Evolutionary conservation across 2,888 invertebrate species (phyloP).

Genomic region (Lasioglossum lativentre): DNA sequence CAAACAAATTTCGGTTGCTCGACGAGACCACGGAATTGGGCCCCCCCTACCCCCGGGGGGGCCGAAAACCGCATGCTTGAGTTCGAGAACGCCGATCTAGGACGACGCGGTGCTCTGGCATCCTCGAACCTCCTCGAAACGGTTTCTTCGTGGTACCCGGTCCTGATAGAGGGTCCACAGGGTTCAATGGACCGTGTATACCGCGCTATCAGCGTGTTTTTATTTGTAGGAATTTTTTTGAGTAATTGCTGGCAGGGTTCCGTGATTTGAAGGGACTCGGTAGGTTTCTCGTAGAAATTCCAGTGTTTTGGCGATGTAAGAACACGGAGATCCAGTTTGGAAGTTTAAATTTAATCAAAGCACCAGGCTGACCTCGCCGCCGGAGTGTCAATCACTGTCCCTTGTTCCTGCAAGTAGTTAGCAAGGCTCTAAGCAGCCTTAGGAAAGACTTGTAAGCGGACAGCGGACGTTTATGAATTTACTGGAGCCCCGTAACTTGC

Average conservation of each 20-base stretch:
- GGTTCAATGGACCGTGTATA: neutral
- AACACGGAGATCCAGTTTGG: neutral
- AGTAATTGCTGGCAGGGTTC: neutral
- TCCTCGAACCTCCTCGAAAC: neutral
- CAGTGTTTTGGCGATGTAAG: neutral
- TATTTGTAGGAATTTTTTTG: neutral
- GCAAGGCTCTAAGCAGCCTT: neutral
- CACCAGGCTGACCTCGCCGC: neutral
- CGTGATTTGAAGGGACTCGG: neutral
- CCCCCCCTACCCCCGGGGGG: neutral
- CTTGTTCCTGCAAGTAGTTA: neutral
- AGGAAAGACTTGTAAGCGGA: neutral
- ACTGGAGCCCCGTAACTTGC: neutral
- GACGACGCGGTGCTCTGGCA: neutral
- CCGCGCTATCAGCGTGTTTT: neutral
- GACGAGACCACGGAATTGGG: neutral
- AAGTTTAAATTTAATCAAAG: neutral
- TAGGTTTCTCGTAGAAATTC: neutral
- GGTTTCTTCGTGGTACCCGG: neutral
- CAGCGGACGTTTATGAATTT: neutral
- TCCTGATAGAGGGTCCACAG: neutral
- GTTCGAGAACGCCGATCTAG: slow-evolving; percentile 2
- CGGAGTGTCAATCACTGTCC: neutral
- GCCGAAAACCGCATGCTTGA: slow-evolving; percentile 5
- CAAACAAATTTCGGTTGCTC: slow-evolving; percentile 1